Evolutionary conservation across 2,797 vertebrate genomes (phyloP).

Genomic region (Semaprochilodus insignis): DNA sequence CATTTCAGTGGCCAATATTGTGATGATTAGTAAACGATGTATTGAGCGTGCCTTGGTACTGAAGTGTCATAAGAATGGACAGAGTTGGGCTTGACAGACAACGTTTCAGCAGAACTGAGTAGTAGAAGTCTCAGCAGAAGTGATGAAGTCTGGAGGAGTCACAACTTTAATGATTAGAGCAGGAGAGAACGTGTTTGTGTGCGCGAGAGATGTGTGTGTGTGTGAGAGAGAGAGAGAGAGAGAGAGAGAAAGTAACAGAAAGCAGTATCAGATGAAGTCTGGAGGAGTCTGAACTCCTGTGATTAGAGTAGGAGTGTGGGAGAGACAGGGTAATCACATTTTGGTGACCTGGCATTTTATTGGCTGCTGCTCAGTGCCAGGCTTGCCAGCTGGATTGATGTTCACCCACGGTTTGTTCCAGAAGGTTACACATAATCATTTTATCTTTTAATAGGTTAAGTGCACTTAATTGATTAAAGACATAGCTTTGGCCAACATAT

Average conservation of each 20-base stretch:
- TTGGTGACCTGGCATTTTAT: constrained; percentile 61
- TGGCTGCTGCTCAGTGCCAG: constrained; percentile 62
- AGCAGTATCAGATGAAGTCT: constrained; percentile 14
- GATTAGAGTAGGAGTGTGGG: constrained; percentile 46
- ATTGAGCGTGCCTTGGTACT: background rate
- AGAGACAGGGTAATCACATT: constrained; percentile 44
- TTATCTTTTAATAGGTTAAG: constrained; percentile 71
- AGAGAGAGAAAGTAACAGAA: background rate
- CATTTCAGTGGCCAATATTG: background rate
- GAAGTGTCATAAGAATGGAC: background rate
- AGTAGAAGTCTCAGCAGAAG: constrained; percentile 4
- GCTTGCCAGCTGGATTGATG: constrained; percentile 69
- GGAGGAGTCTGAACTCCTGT: constrained; percentile 30
- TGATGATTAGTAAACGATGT: background rate
- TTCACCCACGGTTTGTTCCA: constrained; percentile 59
- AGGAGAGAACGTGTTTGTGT: constrained; percentile 3
- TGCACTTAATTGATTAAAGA: constrained; percentile 68
- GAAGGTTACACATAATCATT: constrained; percentile 69
- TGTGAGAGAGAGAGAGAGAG: background rate
- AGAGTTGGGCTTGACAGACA: constrained; percentile 16
- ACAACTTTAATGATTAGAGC: constrained; percentile 38
- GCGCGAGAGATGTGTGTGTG: background rate
- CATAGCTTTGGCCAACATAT: background rate
- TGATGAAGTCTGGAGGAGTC: constrained; percentile 32
- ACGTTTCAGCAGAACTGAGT: constrained; percentile 1